Evolutionary conservation across 2,797 vertebrate species (phyloP).

Genomic region (Lepus oiostolus): DNA sequence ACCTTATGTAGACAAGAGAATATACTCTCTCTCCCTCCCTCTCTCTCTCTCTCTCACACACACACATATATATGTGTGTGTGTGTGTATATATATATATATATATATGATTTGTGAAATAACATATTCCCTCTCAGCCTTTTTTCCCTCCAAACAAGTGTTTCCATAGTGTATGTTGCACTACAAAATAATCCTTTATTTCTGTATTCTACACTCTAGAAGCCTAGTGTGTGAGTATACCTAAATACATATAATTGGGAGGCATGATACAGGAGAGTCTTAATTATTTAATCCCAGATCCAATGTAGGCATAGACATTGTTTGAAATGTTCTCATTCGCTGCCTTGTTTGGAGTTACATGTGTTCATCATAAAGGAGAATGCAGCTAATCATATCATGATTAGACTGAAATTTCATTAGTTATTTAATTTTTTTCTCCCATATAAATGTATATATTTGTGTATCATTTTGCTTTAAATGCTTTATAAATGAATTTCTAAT

Average conservation of each 20-base stretch:
- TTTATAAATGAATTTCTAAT: constrained; percentile 41
- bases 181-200: neutral
- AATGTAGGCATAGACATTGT: constrained; percentile 14
- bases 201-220: neutral
- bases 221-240: neutral
- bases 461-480: constrained; percentile 38
- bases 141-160: neutral
- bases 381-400: neutral
- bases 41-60: neutral
- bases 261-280: neutral
- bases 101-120: neutral
- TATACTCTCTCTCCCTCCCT: no score
- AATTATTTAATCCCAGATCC: neutral
- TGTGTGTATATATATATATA: neutral
- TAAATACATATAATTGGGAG: neutral
- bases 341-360: neutral
- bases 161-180: neutral
- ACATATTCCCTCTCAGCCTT: neutral
- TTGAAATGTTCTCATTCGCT: constrained; percentile 22
- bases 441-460: neutral
- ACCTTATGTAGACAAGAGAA: neutral
- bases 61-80: no score
- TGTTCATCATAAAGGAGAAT: neutral
- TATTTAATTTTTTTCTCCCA: constrained; percentile 14
- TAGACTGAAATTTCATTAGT: constrained; percentile 15